Conservation (phyloP, 2,888 invertebrate genomes). For the Linhomoeus sp. region DNA sequence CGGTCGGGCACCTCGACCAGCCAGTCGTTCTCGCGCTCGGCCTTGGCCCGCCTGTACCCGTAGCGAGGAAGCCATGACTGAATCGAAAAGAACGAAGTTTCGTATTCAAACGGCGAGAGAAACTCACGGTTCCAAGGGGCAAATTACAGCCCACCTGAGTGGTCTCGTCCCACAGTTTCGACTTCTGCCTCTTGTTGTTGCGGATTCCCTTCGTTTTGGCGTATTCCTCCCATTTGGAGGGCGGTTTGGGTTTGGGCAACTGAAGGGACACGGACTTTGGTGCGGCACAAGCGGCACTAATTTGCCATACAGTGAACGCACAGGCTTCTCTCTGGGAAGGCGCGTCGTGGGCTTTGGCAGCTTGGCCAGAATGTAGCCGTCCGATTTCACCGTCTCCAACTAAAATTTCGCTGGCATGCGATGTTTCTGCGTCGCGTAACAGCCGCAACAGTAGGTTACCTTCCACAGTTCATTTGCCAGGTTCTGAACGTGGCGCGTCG, state of each 20-base stretch:
- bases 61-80: conserved; percentile 54
- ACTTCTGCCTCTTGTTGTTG: conserved; percentile 51
- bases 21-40: conserved; percentile 78
- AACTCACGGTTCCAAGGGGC: conserved; percentile 44
- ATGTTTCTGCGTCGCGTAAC: too few species aligned
- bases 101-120: conserved; percentile 46
- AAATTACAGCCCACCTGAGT: conserved; percentile 40
- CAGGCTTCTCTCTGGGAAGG: conserved; percentile 63
- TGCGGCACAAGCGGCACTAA: conserved; percentile 46
- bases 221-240: conserved; percentile 90
- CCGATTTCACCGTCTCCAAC: too few species aligned
- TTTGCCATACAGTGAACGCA: conserved; percentile 43
- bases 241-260: conserved; percentile 59
- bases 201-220: conserved; percentile 79
- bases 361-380: conserved; percentile 24
- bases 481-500: conserved; percentile 53
- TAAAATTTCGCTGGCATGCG: too few species aligned
- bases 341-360: conserved; percentile 46
- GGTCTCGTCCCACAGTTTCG: conserved; percentile 59
- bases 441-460: too few species aligned
- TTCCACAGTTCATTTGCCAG: conserved; percentile 73
- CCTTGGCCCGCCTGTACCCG: conserved; percentile 59
- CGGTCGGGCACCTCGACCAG: conserved; percentile 72
- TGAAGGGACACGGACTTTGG: conserved; percentile 49
- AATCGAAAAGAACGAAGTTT: too few species aligned